Conservation (phyloP, 1,140 invertebrate genomes). For the Drosophila orena region DNA sequence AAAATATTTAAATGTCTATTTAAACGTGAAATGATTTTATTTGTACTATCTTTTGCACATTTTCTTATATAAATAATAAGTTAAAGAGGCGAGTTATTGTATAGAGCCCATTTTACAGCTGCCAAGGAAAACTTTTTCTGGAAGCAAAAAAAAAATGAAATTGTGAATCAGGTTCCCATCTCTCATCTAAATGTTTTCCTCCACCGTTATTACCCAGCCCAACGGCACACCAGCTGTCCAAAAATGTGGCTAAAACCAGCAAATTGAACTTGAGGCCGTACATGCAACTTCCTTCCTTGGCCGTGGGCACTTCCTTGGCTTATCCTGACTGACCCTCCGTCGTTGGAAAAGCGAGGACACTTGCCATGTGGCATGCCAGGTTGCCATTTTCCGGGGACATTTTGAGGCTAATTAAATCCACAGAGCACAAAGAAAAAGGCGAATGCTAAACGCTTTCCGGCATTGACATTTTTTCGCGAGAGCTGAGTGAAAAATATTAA, state of each 20-base stretch:
- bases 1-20: too few species aligned
- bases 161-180: background rate
- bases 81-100: too few species aligned
- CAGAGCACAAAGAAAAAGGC: slow-evolving; percentile 37
- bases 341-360: slow-evolving; percentile 21
- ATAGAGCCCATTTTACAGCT: background rate
- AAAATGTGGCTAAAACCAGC: slow-evolving; percentile 43
- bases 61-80: too few species aligned
- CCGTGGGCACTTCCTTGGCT: slow-evolving; percentile 41
- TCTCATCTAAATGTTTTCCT: background rate
- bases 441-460: slow-evolving; percentile 79
- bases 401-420: slow-evolving; percentile 81
- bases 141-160: background rate
- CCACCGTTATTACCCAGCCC: background rate
- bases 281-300: slow-evolving; percentile 68
- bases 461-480: slow-evolving; percentile 68
- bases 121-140: background rate
- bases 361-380: slow-evolving; percentile 59
- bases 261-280: slow-evolving; percentile 74
- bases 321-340: slow-evolving; percentile 36
- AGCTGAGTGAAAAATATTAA: slow-evolving; percentile 59
- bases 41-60: too few species aligned
- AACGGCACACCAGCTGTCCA: slow-evolving; percentile 20
- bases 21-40: too few species aligned
- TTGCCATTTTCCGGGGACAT: slow-evolving; percentile 66